These are phyloP conservation scores for Aphodius sticticus DNA, from an alignment of 2,888 invertebrate species.

Conservation along the genomic window DNA sequence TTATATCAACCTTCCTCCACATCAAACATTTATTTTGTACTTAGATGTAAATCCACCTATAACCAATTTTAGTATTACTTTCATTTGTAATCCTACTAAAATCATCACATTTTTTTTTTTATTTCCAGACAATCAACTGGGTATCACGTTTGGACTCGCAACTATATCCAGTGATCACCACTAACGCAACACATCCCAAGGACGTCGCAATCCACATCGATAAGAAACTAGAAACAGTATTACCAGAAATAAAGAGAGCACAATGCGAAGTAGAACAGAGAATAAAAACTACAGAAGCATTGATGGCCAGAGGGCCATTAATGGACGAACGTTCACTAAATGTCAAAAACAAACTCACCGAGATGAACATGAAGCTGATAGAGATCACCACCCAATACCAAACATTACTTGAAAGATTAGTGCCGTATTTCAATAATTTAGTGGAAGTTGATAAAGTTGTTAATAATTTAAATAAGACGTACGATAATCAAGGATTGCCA, in stretches of 20 bases:
- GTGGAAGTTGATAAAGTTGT: constrained; percentile 69
- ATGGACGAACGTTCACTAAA: constrained; percentile 65
- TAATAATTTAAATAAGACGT: constrained; percentile 64
- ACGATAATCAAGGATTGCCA: constrained; percentile 56
- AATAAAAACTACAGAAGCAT: constrained; percentile 71
- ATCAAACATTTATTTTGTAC: no score
- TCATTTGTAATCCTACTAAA: neutral
- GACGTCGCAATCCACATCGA: constrained; percentile 66
- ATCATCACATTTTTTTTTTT: constrained; percentile 36
- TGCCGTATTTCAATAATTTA: constrained; percentile 75
- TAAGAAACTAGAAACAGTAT: constrained; percentile 64
- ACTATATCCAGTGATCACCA: constrained; percentile 77
- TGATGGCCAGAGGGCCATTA: constrained; percentile 67
- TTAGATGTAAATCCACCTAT: no score
- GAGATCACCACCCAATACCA: constrained; percentile 76
- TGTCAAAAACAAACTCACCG: constrained; percentile 70
- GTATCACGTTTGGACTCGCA: constrained; percentile 75
- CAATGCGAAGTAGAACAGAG: constrained; percentile 73
- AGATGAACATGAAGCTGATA: constrained; percentile 72
- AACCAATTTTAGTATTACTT: no score
- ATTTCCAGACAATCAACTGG: constrained; percentile 69
- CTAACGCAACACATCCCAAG: constrained; percentile 66
- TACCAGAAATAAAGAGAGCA: constrained; percentile 69
- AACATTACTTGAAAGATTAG: constrained; percentile 71
- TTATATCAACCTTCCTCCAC: no score